A percentile compares a stretch with the other conserved stretches of the same genome.
phyloP scores from a whole-genome alignment of 2,113 vertebrate genomes.

The Rhodinocichla rosea region DNA sequence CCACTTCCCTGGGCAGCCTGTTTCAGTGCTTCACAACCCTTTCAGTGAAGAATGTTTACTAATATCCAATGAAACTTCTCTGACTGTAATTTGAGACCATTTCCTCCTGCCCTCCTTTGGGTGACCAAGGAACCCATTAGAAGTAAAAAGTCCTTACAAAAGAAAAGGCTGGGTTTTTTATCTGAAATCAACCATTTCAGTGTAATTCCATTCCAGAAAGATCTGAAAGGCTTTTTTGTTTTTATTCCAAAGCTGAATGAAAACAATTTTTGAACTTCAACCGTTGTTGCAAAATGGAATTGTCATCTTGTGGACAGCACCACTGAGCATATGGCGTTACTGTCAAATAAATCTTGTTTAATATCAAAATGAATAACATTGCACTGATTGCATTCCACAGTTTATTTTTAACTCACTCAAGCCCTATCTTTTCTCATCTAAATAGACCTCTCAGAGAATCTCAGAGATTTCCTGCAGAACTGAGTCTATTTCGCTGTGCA shows the following conservation, averaged over 20 bases:
- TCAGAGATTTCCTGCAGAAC: neutral
- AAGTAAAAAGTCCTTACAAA: neutral
- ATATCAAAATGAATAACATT: constrained; percentile 44
- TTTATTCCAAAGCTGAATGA: constrained; percentile 40
- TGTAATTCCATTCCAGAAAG: neutral
- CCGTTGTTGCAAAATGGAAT: constrained; percentile 55
- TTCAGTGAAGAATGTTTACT: neutral
- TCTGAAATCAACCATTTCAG: constrained; percentile 17
- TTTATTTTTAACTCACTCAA: constrained; percentile 33
- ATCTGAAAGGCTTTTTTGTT: constrained; percentile 53
- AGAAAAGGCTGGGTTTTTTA: neutral
- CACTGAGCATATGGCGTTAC: constrained; percentile 44
- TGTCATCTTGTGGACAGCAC: constrained; percentile 56
- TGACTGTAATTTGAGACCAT: neutral
- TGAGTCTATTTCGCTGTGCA: neutral
- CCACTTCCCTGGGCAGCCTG: neutral
- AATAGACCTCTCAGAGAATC: neutral
- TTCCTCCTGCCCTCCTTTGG: neutral
- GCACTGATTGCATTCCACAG: neutral
- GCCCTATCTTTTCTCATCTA: constrained; percentile 37
- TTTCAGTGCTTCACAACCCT: neutral
- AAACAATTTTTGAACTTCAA: constrained; percentile 55
- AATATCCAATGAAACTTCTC: neutral
- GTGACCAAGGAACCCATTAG: neutral
- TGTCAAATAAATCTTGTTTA: constrained; percentile 53